Conservation (phyloP, 2,113 vertebrate genomes). For the Phycodurus eques region DNA sequence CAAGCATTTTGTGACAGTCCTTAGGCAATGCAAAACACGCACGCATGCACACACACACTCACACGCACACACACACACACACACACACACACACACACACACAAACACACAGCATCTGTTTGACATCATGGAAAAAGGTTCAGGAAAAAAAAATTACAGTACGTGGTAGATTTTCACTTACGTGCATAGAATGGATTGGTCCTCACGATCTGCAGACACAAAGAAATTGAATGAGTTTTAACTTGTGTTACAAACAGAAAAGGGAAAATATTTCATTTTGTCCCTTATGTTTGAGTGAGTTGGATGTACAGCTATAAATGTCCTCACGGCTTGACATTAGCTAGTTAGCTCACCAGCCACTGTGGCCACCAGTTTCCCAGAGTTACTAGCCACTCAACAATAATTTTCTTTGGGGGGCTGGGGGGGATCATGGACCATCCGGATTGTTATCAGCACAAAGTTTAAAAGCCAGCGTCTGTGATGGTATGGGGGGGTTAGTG, state of each 20-base stretch:
- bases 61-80: too few species aligned
- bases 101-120: neutral
- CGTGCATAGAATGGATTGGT: constrained; percentile 98
- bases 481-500: too few species aligned
- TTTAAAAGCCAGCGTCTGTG: too few species aligned
- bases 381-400: too few species aligned
- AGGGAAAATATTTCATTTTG: neutral
- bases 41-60: neutral
- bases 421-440: too few species aligned
- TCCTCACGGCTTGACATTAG: too few species aligned
- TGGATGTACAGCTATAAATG: neutral
- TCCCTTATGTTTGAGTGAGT: neutral
- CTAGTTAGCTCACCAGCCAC: too few species aligned
- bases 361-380: too few species aligned
- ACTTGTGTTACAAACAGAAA: neutral
- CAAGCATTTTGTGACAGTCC: constrained; percentile 43
- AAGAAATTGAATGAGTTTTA: constrained; percentile 8
- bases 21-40: constrained; percentile 10
- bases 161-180: constrained; percentile 73
- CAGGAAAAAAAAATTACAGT: constrained; percentile 19
- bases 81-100: too few species aligned
- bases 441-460: too few species aligned
- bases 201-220: constrained; percentile 87
- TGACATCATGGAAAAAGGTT: constrained; percentile 5
- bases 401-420: too few species aligned